phyloP scores from a whole-genome alignment of 2,797 vertebrate species.

The Channallabes apus region DNA sequence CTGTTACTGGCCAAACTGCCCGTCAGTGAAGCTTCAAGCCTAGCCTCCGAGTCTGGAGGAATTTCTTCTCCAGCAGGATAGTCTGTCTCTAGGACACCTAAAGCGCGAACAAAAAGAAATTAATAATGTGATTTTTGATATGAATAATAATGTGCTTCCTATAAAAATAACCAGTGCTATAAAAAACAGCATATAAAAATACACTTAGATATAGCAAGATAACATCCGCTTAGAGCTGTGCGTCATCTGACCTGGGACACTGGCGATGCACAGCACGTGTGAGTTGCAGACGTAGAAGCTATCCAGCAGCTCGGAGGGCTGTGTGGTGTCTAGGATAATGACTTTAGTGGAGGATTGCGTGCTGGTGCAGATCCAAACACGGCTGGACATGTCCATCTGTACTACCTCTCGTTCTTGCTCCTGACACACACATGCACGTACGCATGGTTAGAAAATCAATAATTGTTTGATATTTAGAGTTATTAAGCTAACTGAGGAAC shows the following conservation, averaged over 20 bases:
- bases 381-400: conserved; percentile 78
- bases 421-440: conserved; percentile 53
- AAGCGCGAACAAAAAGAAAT: neutral
- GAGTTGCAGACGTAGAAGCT: conserved; percentile 98
- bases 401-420: conserved; percentile 74
- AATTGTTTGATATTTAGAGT: neutral
- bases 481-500: neutral
- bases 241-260: conserved; percentile 82
- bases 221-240: neutral
- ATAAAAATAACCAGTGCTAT: neutral
- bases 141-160: neutral
- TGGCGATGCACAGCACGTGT: conserved; percentile 92
- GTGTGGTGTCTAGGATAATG: conserved; percentile 90
- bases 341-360: conserved; percentile 94
- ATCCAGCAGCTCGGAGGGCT: conserved; percentile 91
- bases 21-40: conserved; percentile 84
- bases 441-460: neutral
- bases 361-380: conserved; percentile 96
- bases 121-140: neutral
- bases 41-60: conserved; percentile 80
- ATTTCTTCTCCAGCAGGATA: conserved; percentile 86
- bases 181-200: neutral
- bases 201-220: neutral
- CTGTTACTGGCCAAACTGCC: conserved; percentile 89
- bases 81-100: conserved; percentile 91